A percentile compares a stretch with the other conserved stretches of the same genome.
phyloP scores from a whole-genome alignment of 2,113 vertebrate genomes.

The Daphoenositta chrysoptera region DNA sequence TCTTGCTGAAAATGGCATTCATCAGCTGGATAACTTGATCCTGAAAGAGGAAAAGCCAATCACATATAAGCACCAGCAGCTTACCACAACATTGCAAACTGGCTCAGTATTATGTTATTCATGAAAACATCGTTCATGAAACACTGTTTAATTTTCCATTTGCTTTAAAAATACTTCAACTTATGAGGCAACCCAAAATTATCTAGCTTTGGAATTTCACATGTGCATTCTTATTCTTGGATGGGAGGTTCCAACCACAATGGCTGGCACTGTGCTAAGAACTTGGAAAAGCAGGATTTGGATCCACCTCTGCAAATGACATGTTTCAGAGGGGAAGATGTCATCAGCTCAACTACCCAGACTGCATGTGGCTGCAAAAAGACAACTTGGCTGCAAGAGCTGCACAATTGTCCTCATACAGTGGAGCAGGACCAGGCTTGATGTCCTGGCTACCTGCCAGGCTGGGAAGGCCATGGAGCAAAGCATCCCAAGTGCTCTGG shows the following conservation, averaged over 20 bases:
- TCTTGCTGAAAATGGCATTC: slow-evolving; percentile 96
- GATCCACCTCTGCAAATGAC: neutral
- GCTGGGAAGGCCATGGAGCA: neutral
- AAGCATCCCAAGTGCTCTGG: neutral
- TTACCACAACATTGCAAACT: neutral
- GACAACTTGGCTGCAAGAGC: neutral
- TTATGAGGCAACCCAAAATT: neutral
- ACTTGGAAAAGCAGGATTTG: neutral
- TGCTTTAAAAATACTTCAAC: neutral
- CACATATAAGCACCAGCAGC: neutral
- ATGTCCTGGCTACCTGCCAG: neutral
- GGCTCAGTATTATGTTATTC: neutral
- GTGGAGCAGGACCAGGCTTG: neutral
- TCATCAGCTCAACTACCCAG: neutral
- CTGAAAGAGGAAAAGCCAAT: slow-evolving; percentile 63
- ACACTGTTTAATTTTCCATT: neutral
- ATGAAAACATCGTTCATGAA: neutral
- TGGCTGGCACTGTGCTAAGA: neutral
- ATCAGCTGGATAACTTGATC: slow-evolving; percentile 95
- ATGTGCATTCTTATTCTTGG: neutral
- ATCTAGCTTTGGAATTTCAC: neutral
- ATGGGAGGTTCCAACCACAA: neutral
- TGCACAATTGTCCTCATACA: rapidly evolving
- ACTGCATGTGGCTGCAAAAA: neutral
- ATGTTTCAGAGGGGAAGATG: neutral